phyloP scores from a whole-genome alignment of 1,140 invertebrate species.

The Nasonia giraulti region DNA sequence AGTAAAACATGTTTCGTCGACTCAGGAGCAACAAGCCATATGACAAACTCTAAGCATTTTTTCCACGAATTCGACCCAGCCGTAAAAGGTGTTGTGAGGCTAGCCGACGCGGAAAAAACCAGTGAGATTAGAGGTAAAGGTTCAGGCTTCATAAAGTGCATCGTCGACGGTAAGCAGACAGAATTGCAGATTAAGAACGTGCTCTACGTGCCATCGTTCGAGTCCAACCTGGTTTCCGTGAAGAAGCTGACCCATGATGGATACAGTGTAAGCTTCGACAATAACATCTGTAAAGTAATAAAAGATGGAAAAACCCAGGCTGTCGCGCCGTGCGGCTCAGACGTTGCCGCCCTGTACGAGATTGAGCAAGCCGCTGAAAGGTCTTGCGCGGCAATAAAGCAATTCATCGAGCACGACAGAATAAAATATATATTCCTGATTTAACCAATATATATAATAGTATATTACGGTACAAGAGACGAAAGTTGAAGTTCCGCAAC shows the following conservation, averaged over 20 bases:
- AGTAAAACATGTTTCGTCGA: slow-evolving; percentile 23
- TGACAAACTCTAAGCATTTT: slow-evolving; percentile 24
- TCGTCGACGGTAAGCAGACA: neutral
- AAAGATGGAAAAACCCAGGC: neutral
- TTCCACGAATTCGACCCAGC: slow-evolving; percentile 19
- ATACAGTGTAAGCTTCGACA: slow-evolving; percentile 4
- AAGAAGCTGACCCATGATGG: slow-evolving; percentile 32
- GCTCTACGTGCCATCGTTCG: neutral
- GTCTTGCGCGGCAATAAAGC: neutral
- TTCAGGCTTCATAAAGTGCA: slow-evolving; percentile 32
- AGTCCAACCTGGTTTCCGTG: slow-evolving; percentile 7
- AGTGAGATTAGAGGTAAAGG: slow-evolving; percentile 35
- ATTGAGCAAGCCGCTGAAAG: slow-evolving; percentile 10
- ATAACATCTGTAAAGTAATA: neutral
- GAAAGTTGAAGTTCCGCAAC: too few species aligned
- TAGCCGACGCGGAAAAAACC: slow-evolving; percentile 17
- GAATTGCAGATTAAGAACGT: neutral
- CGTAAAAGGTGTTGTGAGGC: slow-evolving; percentile 13
- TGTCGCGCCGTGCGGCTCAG: neutral
- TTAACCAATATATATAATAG: too few species aligned
- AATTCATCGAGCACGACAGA: neutral
- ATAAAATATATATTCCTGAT: too few species aligned
- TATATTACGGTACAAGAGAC: too few species aligned
- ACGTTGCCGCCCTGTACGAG: neutral
- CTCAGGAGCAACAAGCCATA: slow-evolving; percentile 47